Evolutionary conservation across 2,797 vertebrate species (phyloP).

Genomic region (Hafferia zeledoni): DNA sequence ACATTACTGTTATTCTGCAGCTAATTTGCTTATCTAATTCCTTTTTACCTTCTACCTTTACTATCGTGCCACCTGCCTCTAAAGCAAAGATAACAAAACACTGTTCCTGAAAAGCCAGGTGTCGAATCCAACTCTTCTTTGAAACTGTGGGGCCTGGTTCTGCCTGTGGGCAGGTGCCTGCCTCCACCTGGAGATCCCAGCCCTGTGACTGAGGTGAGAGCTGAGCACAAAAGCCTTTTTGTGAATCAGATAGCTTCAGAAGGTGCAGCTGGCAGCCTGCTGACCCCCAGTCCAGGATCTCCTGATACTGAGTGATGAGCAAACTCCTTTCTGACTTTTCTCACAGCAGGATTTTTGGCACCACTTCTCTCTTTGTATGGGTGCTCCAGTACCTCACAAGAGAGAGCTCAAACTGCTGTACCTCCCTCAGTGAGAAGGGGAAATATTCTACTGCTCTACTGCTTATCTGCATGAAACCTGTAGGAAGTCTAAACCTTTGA

Average conservation of each 20-base stretch:
- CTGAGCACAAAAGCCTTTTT: not conserved
- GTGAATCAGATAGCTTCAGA: not conserved
- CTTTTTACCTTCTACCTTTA: not conserved
- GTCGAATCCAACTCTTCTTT: not conserved
- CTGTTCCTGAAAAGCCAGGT: not conserved
- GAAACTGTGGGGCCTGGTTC: not conserved
- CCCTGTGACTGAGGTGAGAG: not conserved
- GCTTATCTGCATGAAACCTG: not conserved
- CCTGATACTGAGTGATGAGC: not conserved
- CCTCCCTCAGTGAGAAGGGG: not conserved
- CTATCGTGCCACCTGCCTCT: not conserved
- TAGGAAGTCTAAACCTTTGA: not conserved
- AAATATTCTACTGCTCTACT: not conserved
- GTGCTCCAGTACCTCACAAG: not conserved
- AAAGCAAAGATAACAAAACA: not conserved
- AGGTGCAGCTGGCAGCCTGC: fast-evolving
- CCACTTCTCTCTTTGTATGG: not conserved
- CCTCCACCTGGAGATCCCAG: not conserved
- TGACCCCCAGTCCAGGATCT: not conserved
- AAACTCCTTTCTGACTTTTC: not conserved
- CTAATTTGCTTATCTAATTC: not conserved
- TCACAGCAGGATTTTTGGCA: not conserved
- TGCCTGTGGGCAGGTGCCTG: not conserved
- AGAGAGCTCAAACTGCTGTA: not conserved
- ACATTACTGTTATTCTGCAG: not conserved